A percentile compares a stretch with the other conserved stretches of the same genome.
These are phyloP conservation scores for Hemibagrus guttatus DNA, from an alignment of 2,797 vertebrate species.

Conservation along the genomic window DNA sequence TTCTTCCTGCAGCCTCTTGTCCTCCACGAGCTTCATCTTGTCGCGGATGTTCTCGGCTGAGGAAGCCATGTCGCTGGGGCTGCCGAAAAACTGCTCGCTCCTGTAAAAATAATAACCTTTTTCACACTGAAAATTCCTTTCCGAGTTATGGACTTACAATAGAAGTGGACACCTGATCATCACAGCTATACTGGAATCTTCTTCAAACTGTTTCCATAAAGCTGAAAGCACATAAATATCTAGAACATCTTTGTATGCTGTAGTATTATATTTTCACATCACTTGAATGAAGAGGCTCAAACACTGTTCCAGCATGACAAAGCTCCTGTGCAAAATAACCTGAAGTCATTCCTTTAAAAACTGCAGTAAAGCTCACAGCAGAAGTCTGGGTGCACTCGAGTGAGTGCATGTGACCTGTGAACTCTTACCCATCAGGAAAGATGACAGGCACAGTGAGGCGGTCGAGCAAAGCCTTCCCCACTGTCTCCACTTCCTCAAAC, in stretches of 20 bases:
- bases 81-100: constrained; percentile 96
- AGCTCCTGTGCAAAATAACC: too few relatives aligned
- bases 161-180: not conserved
- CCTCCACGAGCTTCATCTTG: constrained; percentile 90
- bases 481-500: constrained; percentile 89
- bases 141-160: not conserved
- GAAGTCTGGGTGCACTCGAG: not conserved
- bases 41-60: constrained; percentile 91
- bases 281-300: too few relatives aligned
- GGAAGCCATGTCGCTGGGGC: constrained; percentile 89
- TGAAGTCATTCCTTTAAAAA: not conserved
- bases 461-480: constrained; percentile 92
- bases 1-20: constrained; percentile 82
- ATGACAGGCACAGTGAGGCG: constrained; percentile 90
- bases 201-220: not conserved
- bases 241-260: not conserved
- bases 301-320: too few relatives aligned
- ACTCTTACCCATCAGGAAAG: constrained; percentile 93
- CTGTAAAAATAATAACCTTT: constrained; percentile 66
- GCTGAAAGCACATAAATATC: not conserved
- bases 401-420: not conserved
- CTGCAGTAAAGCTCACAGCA: not conserved
- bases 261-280: not conserved
- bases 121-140: not conserved
- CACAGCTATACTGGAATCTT: not conserved